phyloP scores from a whole-genome alignment of 2,797 vertebrate species.

The Lemur catta region DNA sequence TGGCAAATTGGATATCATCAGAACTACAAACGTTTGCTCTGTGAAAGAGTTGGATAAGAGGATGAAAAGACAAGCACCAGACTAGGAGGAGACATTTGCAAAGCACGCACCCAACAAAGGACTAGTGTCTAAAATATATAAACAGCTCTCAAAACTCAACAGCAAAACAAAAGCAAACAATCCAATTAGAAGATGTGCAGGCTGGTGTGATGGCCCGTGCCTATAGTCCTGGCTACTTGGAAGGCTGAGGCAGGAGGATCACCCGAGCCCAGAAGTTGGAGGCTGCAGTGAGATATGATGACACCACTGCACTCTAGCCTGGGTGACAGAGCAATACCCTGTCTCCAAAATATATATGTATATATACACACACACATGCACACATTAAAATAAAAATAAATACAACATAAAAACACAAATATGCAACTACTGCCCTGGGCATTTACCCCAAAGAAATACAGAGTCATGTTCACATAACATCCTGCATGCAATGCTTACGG shows the following conservation, averaged over 20 bases:
- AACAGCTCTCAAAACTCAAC: neutral
- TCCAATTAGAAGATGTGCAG: neutral
- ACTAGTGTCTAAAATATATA: neutral
- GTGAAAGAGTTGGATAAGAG: neutral
- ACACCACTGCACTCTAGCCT: neutral
- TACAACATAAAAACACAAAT: neutral
- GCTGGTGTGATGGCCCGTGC: fast-evolving
- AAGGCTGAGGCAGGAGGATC: neutral
- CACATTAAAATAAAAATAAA: neutral
- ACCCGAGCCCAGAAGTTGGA: neutral
- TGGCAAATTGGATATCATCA: neutral
- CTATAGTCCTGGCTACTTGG: neutral
- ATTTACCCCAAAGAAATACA: neutral
- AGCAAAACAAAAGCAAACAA: neutral
- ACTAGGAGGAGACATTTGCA: neutral
- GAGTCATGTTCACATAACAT: neutral
- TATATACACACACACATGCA: too few species aligned
- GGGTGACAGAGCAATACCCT: neutral
- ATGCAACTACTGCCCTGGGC: neutral
- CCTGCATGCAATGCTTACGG: neutral
- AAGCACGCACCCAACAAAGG: neutral
- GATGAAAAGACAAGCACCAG: neutral
- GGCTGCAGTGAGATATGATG: neutral
- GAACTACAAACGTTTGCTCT: neutral
- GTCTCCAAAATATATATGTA: too few species aligned